Percentiles rank a stretch among this genome's conserved stretches.
Evolutionary conservation across 2,113 vertebrate genomes (phyloP).

Genomic region (Saguinus imperator): DNA sequence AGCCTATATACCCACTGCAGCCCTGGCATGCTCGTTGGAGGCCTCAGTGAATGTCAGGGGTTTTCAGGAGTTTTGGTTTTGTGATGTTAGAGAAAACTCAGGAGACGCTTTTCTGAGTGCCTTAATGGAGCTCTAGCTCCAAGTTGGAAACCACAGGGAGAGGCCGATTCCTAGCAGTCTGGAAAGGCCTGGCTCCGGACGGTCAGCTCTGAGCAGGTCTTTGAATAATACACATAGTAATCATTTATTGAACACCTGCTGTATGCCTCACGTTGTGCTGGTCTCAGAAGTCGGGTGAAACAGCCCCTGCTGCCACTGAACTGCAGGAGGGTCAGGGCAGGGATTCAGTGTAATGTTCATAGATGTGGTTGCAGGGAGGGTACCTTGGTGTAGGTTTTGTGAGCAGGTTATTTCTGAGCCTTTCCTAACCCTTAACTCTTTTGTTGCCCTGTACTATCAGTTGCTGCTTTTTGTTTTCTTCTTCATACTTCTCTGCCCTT

Average conservation of each 20-base stretch:
- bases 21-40: neutral
- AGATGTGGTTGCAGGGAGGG: neutral
- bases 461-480: neutral
- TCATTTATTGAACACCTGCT: conserved; percentile 65
- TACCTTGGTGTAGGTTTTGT: neutral
- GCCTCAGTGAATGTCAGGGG: neutral
- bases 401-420: neutral
- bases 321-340: neutral
- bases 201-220: conserved; percentile 42
- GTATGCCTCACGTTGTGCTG: conserved; percentile 13
- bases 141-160: conserved; percentile 41
- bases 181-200: conserved; percentile 39
- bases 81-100: conserved; percentile 64
- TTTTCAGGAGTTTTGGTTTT: conserved; percentile 7
- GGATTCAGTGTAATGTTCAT: too few species aligned
- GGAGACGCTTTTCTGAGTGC: conserved; percentile 46
- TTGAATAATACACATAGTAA: conserved; percentile 46
- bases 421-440: neutral
- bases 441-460: neutral
- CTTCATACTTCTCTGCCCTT: neutral
- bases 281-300: neutral
- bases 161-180: neutral
- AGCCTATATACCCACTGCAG: rapidly evolving
- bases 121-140: conserved; percentile 62
- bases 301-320: neutral